Base-by-base conservation (phyloP, 2,888 invertebrate genomes). In the Acanthosepion esculentum region DNA sequence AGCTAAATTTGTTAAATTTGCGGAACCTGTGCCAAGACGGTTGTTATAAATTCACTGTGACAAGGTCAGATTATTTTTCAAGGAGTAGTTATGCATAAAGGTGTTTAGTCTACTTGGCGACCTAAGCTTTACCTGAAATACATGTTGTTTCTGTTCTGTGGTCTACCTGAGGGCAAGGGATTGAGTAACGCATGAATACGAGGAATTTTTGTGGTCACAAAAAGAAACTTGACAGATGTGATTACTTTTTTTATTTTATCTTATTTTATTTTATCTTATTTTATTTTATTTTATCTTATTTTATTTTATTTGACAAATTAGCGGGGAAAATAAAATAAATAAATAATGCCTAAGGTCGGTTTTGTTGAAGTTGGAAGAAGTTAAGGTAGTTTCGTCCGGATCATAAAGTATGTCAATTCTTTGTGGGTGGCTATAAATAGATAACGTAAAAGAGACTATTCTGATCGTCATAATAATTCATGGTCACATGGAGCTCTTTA, bases 361-460 rank as follows among this genome's bases (percentile, higher is more conserved):
- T 5, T 15, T 8, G 64, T 15, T 8, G 23, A 78, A 33, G 78
- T 33, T n/a, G 78, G 15, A 15, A 10, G 15, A 12, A 78, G 12
- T 12, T n/a, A 78, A n/a, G n/a, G 7, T 20, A n/a, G 10, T 78
- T 15, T 5, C 78, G 33, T 78, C 78, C 78, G 78, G 33, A 33
- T n/a, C n/a, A 78, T 78, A 78, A 78, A 78, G 78, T 78, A n/a
- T 78, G 78, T n/a, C 78, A 33, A 78, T n/a, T 78, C 78, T 78
- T 33, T 33, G n/a, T n/a, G 78, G n/a, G 15, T 5, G 78, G n/a
- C 1, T 33, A 78, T 78, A 15, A 78, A n/a, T 78, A 78, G 78
- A n/a, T 78, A n/a, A 78, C 29, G 5, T 33, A n/a, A 78, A 59
- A 23, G 20, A 59, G 59, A 59, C 26, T 6, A 59, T 33, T 15